phyloP scores from a whole-genome alignment of 2,888 invertebrate genomes.

The Eupeodes latifasciatus region DNA sequence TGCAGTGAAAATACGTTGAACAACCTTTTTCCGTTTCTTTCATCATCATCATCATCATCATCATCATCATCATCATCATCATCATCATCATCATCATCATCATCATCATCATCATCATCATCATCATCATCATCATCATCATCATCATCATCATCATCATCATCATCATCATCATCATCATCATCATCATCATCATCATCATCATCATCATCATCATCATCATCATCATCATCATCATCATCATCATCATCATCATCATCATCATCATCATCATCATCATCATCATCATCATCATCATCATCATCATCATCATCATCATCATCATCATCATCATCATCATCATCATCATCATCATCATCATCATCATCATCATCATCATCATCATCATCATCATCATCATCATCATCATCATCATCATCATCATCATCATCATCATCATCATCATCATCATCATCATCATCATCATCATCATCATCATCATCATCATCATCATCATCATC shows the following conservation, averaged over 20 bases:
- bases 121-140: background rate
- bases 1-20: slow-evolving; percentile 46
- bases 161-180: background rate
- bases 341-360: background rate
- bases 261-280: background rate
- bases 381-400: background rate
- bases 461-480: background rate
- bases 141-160: background rate
- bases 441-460: background rate
- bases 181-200: background rate
- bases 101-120: background rate
- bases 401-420: background rate
- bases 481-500: background rate
- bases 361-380: background rate
- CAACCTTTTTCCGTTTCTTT: slow-evolving; percentile 31
- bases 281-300: background rate
- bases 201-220: background rate
- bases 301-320: background rate
- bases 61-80: background rate
- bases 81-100: background rate
- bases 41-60: background rate
- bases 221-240: background rate
- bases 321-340: background rate
- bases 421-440: background rate
- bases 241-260: background rate